These are phyloP conservation scores for Balaeniceps rex DNA, from an alignment of 2,113 vertebrate species.

Conservation along the genomic window DNA sequence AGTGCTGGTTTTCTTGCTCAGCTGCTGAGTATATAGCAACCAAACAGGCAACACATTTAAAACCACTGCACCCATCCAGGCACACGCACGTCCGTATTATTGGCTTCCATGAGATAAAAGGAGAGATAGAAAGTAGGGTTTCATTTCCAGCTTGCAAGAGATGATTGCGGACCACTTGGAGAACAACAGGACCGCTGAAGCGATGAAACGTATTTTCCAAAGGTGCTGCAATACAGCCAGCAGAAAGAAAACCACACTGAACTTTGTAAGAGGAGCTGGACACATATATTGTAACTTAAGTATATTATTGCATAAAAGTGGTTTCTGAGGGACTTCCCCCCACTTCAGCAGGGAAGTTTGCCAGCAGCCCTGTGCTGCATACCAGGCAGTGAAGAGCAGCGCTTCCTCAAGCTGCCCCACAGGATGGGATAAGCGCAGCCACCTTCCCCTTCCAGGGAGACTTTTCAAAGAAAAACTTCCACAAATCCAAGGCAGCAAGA, in stretches of 20 bases:
- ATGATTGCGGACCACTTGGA: not conserved
- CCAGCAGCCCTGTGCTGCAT: not conserved
- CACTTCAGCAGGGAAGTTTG: not conserved
- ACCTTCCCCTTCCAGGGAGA: not conserved
- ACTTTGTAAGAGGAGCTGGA: not conserved
- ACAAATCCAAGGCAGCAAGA: not conserved
- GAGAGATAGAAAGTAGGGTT: not conserved
- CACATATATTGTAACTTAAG: not conserved
- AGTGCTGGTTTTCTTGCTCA: not conserved
- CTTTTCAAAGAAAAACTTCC: not conserved
- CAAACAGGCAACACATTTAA: not conserved
- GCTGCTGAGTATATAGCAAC: not conserved
- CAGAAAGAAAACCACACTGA: not conserved
- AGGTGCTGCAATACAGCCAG: not conserved
- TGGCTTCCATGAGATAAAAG: not conserved
- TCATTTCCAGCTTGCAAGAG: not conserved
- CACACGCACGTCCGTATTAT: not conserved
- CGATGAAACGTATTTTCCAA: not conserved
- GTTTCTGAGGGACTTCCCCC: not conserved
- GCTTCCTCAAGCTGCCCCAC: not conserved
- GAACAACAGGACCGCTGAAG: not conserved
- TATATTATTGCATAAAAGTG: not conserved
- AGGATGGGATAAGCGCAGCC: fast-evolving
- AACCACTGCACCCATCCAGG: not conserved
- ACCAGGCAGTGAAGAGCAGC: not conserved